Base-by-base conservation (phyloP, 1,140 invertebrate species). In the Nebria ingens region DNA sequence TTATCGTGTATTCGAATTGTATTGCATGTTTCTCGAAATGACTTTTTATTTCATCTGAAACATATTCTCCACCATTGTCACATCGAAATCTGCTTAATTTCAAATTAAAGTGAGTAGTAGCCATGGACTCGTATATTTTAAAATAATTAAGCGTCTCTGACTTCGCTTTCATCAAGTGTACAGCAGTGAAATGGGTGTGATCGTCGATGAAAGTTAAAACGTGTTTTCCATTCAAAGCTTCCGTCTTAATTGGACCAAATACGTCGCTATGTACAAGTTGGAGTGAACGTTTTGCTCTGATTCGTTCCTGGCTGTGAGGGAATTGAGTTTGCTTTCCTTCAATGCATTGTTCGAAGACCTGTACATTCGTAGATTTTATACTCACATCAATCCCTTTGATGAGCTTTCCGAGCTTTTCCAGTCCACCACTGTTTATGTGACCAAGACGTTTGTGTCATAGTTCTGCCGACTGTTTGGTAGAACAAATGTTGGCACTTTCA, bases 121-220 rank as follows among this genome's bases (percentile, higher is more conserved):
- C 60, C 40, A 54, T 42, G 29, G 51, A 23, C 40, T 56, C 56
- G 58, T 66, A 68, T 22, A 62, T 21, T 55, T 62, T 61, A 12
- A 67, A 59, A 53, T 57, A 58, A n/a, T 62, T 21, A 19, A 61
- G 53, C 2, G 65, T 61, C 56, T 69, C 62, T 54, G 50, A 25
- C 58, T 73, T 74, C 6, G 56, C 22, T 61, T 68, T 57, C 17
- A 73, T 15, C 20, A 65, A 38, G 56, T 71, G 72, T 17, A 62
- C 62, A 21, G 53, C 45, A 23, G 62, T 59, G 52, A 65, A 70
- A 25, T 66, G 61, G 1, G 68, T 65, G 38, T 52, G 64, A 52
- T 73, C 68, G 58, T 74, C 71, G 23, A 68, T 65, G 19, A 73
- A 64, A 0, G 60, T 64, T 13, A 73, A 20, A 58, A 72, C 61